Base-by-base conservation (phyloP, 2,888 invertebrate species). In the Harpalus rubripes region DNA sequence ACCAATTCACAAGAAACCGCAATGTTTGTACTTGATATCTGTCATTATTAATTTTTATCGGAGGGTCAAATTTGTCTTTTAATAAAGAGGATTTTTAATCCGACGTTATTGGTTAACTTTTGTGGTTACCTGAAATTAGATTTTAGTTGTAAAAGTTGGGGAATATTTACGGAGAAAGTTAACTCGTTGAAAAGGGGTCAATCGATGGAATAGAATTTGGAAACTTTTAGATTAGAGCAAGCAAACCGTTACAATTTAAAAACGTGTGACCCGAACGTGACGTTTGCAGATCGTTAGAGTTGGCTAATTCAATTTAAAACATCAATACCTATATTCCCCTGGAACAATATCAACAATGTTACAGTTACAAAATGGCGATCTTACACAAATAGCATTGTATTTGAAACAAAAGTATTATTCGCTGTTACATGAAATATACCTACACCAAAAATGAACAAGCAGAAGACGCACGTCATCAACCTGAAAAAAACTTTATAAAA, bases 121-220 rank as follows among this genome's bases (percentile, higher is more conserved):
- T 44, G 72, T 44, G 72, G 72, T 74, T 74, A 74, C 72, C 72
- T 74, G 72, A 44, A 74, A 74, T 74, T 74, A 74, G 72, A 74
- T 74, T 74, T 74, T 74, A 44, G 72, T 74, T 74, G 72, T 74
- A 74, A 74, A 74, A 74, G 72, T 74, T 74, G 72, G 18, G 18
- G 72, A 68, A 74, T 74, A 74, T 74, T 74, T 74, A 74, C 72
- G 72, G 44, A 74, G 72, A 74, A 74, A 74, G 72, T 74, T 74
- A 74, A 74, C 44, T 74, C 72, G 72, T 74, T 44, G 72, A 16
- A 74, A 74, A 74, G 16, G 72, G 72, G 72, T 74, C 72, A 74
- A 74, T 74, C 72, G 44, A 74, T 74, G 72, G 44, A 74, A 74
- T 44, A 74, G 72, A 74, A 74, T 74, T 74, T 74, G 72, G 72